A percentile compares a stretch with the other conserved stretches of the same genome.
Conservation (phyloP, 2,113 vertebrate species). For the Gambusia holbrooki region DNA sequence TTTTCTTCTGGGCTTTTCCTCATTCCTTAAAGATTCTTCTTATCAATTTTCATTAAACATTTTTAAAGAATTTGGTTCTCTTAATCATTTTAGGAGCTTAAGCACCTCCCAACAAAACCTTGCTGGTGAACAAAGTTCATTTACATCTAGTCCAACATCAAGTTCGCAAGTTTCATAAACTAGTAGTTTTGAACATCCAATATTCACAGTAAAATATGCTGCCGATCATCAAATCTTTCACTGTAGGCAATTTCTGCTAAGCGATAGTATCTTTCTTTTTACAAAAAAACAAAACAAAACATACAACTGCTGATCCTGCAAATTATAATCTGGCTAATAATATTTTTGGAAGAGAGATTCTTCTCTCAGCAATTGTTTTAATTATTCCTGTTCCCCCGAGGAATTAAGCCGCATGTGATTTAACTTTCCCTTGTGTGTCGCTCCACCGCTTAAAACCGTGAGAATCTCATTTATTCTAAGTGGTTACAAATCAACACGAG, state of each 20-base stretch:
- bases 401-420: not conserved
- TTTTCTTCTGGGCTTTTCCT: too few relatives aligned
- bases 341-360: not conserved
- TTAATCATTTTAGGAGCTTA: too few relatives aligned
- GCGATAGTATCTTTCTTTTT: not conserved
- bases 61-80: too few relatives aligned
- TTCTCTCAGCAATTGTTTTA: not conserved
- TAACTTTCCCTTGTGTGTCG: not conserved
- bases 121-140: too few relatives aligned
- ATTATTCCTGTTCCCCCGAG: not conserved
- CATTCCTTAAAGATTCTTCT: too few relatives aligned
- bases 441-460: not conserved
- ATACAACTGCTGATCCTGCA: not conserved
- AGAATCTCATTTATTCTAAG: not conserved
- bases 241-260: not conserved
- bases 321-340: not conserved
- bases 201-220: not conserved
- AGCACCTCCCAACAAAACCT: too few relatives aligned
- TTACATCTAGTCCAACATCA: not conserved
- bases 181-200: too few relatives aligned
- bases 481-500: constrained; percentile 16
- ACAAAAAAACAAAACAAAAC: not conserved
- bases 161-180: too few relatives aligned
- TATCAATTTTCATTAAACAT: too few relatives aligned
- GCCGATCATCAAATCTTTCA: not conserved